Conservation (phyloP, 2,888 invertebrate species). For the Orthosia incerta region DNA sequence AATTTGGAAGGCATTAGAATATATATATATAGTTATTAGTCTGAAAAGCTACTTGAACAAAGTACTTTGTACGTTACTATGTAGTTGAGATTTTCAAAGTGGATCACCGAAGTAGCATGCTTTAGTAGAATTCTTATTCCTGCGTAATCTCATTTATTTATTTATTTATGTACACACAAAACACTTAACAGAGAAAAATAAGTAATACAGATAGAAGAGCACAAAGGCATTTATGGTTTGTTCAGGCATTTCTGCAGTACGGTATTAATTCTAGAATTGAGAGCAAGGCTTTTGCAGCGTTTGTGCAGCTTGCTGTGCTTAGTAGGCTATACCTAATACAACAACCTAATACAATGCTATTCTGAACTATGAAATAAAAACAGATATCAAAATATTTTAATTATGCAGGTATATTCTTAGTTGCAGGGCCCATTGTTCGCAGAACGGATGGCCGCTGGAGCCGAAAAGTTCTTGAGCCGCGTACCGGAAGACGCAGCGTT, state of each 20-base stretch:
- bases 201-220: too few relatives aligned
- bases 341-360: too few relatives aligned
- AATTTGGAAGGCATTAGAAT: constrained; percentile 25
- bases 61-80: background rate
- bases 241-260: constrained; percentile 1
- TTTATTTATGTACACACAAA: too few relatives aligned
- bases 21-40: constrained; percentile 18
- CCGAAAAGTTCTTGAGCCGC: too few relatives aligned
- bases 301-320: background rate
- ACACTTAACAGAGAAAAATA: too few relatives aligned
- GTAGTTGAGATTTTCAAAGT: constrained; percentile 14
- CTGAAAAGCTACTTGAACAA: background rate
- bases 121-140: constrained; percentile 5
- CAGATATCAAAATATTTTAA: too few relatives aligned
- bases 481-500: too few relatives aligned
- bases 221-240: too few relatives aligned
- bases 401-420: too few relatives aligned
- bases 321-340: background rate
- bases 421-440: too few relatives aligned
- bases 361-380: too few relatives aligned
- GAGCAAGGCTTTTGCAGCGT: background rate
- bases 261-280: constrained; percentile 6
- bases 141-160: constrained; percentile 14
- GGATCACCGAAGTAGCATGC: background rate
- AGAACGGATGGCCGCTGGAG: too few relatives aligned